Percentiles rank a stretch among this genome's conserved stretches.
Conservation (phyloP, 1,140 invertebrate species). For the Dryas iulia region DNA sequence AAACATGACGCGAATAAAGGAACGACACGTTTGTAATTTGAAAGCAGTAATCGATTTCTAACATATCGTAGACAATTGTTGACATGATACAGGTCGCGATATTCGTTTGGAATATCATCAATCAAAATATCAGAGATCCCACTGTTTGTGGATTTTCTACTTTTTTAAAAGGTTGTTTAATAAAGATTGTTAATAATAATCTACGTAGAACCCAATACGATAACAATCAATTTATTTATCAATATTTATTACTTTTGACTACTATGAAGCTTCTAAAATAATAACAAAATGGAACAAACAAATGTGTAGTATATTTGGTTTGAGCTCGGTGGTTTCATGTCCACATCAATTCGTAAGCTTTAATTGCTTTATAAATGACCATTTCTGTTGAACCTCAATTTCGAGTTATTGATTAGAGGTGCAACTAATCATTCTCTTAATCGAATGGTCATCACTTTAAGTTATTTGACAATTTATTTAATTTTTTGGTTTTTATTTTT, state of each 20-base stretch:
- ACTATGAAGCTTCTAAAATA: neutral
- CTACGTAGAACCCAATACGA: no score
- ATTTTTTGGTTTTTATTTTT: neutral
- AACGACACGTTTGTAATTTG: conserved; percentile 5
- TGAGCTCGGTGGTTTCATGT: neutral
- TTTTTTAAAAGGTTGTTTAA: no score
- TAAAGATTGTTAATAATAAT: no score
- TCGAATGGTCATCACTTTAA: neutral
- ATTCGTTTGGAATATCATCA: no score
- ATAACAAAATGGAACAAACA: neutral
- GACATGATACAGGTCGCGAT: neutral
- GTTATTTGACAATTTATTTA: neutral
- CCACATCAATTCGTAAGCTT: conserved; percentile 27
- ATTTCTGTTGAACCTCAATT: conserved; percentile 55
- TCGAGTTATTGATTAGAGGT: conserved; percentile 58
- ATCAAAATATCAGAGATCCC: no score
- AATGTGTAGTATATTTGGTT: neutral
- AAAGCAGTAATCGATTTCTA: conserved; percentile 8
- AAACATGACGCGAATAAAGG: conserved; percentile 10
- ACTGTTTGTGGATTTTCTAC: no score
- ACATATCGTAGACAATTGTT: neutral
- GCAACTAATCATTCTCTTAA: conserved; percentile 11
- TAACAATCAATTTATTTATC: conserved; percentile 2
- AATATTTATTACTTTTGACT: neutral
- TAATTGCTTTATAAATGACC: conserved; percentile 32